These are phyloP conservation scores for Vesta saturnalis DNA, from an alignment of 2,888 invertebrate species.

Conservation along the genomic window DNA sequence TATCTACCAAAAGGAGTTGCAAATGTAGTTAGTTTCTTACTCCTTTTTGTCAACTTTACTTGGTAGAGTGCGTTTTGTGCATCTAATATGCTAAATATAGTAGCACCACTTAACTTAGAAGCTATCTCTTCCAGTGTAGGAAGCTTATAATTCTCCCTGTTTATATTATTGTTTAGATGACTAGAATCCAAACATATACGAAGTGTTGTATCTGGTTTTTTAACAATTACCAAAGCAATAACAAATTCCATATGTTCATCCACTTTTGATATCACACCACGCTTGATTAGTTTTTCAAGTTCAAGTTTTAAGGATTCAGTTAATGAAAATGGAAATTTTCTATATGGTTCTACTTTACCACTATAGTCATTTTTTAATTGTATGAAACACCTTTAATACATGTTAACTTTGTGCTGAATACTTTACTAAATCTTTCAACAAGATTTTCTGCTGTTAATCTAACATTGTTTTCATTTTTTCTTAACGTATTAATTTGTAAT, in stretches of 20 bases:
- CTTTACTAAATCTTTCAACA: conserved; percentile 5
- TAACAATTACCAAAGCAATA: background rate
- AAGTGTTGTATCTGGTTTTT: background rate
- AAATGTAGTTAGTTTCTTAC: background rate
- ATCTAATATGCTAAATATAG: background rate
- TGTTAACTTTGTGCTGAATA: background rate
- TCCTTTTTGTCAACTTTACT: background rate
- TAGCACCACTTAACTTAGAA: background rate
- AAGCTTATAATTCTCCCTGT: background rate
- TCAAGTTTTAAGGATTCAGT: background rate
- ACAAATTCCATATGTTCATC: background rate
- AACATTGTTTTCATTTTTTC: background rate
- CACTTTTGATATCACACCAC: background rate
- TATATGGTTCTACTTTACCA: background rate
- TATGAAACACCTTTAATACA: background rate
- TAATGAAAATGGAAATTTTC: conserved; percentile 8
- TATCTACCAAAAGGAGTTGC: background rate
- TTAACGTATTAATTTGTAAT: background rate
- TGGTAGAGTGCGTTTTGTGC: background rate
- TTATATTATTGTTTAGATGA: background rate
- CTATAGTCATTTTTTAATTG: background rate
- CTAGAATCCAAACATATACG: background rate
- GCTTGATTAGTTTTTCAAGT: background rate
- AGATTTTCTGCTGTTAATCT: background rate
- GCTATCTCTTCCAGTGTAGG: background rate